These are phyloP conservation scores for Chiridota heheva DNA, from an alignment of 35 echinoderm and acorn worm genomes.

Conservation along the genomic window DNA sequence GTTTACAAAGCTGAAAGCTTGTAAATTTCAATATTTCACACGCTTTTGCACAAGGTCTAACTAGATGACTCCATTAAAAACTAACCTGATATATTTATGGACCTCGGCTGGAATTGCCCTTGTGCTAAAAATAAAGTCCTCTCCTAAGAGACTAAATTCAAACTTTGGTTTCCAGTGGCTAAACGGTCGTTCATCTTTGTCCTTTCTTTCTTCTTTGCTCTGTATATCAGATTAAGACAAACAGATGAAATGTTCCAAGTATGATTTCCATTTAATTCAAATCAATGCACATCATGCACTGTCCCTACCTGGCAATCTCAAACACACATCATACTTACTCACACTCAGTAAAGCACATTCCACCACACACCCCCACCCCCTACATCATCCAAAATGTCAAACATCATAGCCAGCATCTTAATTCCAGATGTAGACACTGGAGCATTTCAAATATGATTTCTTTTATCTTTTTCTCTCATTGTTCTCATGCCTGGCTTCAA, in stretches of 20 bases:
- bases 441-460: too few species aligned
- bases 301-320: background rate
- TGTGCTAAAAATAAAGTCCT: constrained; percentile 48
- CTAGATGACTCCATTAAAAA: too few species aligned
- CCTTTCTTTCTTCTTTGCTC: too few species aligned
- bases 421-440: too few species aligned
- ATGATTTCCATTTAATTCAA: background rate
- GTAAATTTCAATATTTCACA: background rate
- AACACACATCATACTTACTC: background rate
- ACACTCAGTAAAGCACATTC: background rate
- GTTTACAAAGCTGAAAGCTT: background rate
- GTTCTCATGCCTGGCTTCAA: too few species aligned
- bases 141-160: constrained; percentile 45
- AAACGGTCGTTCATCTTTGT: constrained; percentile 1
- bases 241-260: background rate
- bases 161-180: constrained; percentile 80
- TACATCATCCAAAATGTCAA: too few species aligned
- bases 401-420: too few species aligned
- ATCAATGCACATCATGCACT: background rate
- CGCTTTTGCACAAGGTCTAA: background rate
- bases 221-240: background rate
- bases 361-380: background rate
- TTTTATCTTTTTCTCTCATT: too few species aligned
- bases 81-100: constrained; percentile 51
- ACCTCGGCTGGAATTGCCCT: constrained; percentile 58